Evolutionary conservation across 2,888 invertebrate species (phyloP).

Genomic region (Platyscelio sp.): DNA sequence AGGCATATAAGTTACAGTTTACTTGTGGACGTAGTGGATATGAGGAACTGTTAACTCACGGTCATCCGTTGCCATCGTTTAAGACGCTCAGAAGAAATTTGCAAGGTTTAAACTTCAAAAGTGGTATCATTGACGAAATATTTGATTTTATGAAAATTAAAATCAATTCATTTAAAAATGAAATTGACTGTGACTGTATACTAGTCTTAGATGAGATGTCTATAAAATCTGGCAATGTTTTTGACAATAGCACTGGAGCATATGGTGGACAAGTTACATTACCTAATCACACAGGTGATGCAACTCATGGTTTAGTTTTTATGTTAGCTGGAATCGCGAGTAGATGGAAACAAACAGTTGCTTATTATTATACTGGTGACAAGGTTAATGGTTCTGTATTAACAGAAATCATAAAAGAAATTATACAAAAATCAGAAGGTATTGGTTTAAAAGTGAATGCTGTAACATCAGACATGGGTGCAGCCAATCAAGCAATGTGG

Average conservation of each 20-base stretch:
- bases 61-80: background rate
- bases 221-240: slow-evolving; percentile 42
- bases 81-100: slow-evolving; percentile 38
- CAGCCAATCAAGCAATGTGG: slow-evolving; percentile 74
- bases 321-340: slow-evolving; percentile 74
- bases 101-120: slow-evolving; percentile 49
- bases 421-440: background rate
- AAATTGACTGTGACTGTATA: slow-evolving; percentile 50
- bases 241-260: slow-evolving; percentile 45
- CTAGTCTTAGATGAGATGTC: slow-evolving; percentile 66
- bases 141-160: slow-evolving; percentile 14
- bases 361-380: slow-evolving; percentile 75
- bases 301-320: slow-evolving; percentile 75
- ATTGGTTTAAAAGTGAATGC: slow-evolving; percentile 71
- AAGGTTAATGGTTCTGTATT: slow-evolving; percentile 71
- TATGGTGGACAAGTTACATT: slow-evolving; percentile 24
- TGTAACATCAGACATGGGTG: slow-evolving; percentile 75
- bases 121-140: slow-evolving; percentile 53
- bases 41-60: background rate
- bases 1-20: slow-evolving; percentile 26
- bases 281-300: slow-evolving; percentile 21
- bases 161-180: slow-evolving; percentile 44
- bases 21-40: slow-evolving; percentile 27
- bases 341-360: slow-evolving; percentile 77
- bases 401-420: slow-evolving; percentile 64